These are phyloP conservation scores for Australoheros scitulus DNA, from an alignment of 2,113 vertebrate species.

Conservation along the genomic window DNA sequence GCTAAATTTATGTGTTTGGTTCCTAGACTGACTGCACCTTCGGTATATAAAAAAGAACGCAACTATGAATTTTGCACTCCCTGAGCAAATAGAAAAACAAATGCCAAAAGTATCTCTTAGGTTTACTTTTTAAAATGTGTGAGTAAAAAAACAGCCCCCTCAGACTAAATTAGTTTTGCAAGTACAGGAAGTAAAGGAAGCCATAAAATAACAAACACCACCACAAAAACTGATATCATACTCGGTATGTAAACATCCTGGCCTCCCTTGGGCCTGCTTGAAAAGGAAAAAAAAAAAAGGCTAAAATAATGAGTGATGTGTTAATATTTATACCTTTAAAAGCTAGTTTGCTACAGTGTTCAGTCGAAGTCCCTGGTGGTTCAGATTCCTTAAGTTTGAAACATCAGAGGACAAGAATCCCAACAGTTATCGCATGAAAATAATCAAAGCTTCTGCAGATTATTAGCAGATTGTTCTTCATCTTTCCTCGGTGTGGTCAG, in stretches of 20 bases:
- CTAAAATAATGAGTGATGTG: constrained; percentile 27
- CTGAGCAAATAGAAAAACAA: background rate
- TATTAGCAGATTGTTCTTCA: constrained; percentile 39
- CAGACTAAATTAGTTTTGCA: constrained; percentile 34
- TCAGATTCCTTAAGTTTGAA: constrained; percentile 18
- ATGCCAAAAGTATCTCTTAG: background rate
- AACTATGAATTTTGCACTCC: background rate
- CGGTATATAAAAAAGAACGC: constrained; percentile 9
- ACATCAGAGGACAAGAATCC: constrained; percentile 23
- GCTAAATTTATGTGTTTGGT: background rate
- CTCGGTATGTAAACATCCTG: constrained; percentile 36
- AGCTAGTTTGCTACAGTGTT: background rate
- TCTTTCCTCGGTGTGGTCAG: constrained; percentile 17
- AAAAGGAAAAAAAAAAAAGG: background rate
- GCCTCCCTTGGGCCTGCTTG: background rate
- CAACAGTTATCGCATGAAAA: constrained; percentile 23
- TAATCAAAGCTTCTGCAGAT: constrained; percentile 26
- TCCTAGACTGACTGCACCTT: background rate
- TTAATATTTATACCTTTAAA: constrained; percentile 39
- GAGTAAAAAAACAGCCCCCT: background rate
- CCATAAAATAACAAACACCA: constrained; percentile 38
- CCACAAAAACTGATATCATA: constrained; percentile 27
- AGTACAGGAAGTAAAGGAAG: constrained; percentile 30
- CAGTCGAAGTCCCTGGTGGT: constrained; percentile 14
- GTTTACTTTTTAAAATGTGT: background rate